These are phyloP conservation scores for Zaprionus camerounensis DNA, from an alignment of 1,140 invertebrate genomes.

Conservation along the genomic window DNA sequence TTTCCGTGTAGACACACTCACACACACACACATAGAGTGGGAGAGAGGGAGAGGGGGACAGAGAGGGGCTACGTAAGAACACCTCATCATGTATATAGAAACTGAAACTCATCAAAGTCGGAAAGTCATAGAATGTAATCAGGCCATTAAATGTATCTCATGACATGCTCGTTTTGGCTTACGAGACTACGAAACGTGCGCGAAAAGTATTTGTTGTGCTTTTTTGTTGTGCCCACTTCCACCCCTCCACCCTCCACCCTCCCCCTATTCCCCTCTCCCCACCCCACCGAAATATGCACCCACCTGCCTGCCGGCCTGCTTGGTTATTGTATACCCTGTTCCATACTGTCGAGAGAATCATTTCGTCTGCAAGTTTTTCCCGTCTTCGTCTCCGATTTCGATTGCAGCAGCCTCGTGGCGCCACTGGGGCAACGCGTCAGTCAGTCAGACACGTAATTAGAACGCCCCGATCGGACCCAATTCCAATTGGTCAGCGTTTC, in stretches of 20 bases:
- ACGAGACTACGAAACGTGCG: slow-evolving; percentile 44
- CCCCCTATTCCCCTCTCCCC: too few relatives aligned
- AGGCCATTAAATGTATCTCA: slow-evolving; percentile 70
- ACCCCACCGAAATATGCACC: not conserved
- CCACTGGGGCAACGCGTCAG: slow-evolving; percentile 35
- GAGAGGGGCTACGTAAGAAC: not conserved
- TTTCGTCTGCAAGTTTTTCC: slow-evolving; percentile 19
- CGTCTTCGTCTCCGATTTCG: slow-evolving; percentile 53
- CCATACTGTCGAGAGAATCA: not conserved
- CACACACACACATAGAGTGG: not conserved
- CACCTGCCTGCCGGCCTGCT: not conserved
- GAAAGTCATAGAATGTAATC: slow-evolving; percentile 61
- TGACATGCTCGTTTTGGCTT: slow-evolving; percentile 44
- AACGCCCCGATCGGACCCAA: slow-evolving; percentile 29
- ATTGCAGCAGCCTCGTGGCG: slow-evolving; percentile 63
- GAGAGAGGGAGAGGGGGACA: not conserved
- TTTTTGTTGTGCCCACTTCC: not conserved
- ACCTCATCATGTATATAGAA: slow-evolving; percentile 6
- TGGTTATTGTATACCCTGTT: slow-evolving; percentile 22
- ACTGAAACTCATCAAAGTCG: slow-evolving; percentile 43
- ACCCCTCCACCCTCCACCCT: too few relatives aligned
- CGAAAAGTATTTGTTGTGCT: slow-evolving; percentile 22
- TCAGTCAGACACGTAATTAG: slow-evolving; percentile 56
- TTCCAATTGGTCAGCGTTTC: slow-evolving; percentile 15
- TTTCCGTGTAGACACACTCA: not conserved